phyloP scores from a whole-genome alignment of 30 jellyfish, hydroid and myxozoan species.

The Hydractinia echinata region DNA sequence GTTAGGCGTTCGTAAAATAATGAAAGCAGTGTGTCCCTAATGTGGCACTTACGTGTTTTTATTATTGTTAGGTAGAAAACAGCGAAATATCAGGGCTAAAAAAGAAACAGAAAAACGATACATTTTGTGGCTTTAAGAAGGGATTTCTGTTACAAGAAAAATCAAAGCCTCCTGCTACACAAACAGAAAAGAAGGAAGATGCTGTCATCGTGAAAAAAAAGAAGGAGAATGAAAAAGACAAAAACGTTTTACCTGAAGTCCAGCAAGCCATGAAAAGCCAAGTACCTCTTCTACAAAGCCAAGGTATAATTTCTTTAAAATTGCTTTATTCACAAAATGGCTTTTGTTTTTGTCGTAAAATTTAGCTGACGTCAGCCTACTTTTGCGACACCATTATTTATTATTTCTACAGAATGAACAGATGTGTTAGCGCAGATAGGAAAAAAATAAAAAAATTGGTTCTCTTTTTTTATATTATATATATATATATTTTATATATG shows the following conservation, averaged over 20 bases:
- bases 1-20: too few species aligned
- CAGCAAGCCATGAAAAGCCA: slow-evolving; percentile 56
- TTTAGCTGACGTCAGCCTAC: background rate
- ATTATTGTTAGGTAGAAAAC: background rate
- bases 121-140: slow-evolving; percentile 62
- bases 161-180: background rate
- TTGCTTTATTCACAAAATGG: too few species aligned
- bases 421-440: background rate
- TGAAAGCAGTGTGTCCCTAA: too few species aligned
- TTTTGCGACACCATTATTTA: background rate
- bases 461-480: background rate
- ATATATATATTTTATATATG: slow-evolving; percentile 6
- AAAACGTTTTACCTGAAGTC: slow-evolving; percentile 48
- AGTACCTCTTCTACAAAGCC: slow-evolving; percentile 48
- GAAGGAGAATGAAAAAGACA: slow-evolving; percentile 21
- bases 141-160: slow-evolving; percentile 48
- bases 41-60: too few species aligned
- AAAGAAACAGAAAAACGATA: slow-evolving; percentile 12
- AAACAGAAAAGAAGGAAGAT: slow-evolving; percentile 13
- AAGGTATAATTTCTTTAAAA: slow-evolving; percentile 22
- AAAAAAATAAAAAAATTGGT: background rate
- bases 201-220: slow-evolving; percentile 21
- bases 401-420: background rate
- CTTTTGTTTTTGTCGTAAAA: too few species aligned
- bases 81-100: background rate